A percentile compares a stretch with the other conserved stretches of the same genome.
phyloP scores from a whole-genome alignment of 2,888 invertebrate species.

The Agriopis aurantiaria region DNA sequence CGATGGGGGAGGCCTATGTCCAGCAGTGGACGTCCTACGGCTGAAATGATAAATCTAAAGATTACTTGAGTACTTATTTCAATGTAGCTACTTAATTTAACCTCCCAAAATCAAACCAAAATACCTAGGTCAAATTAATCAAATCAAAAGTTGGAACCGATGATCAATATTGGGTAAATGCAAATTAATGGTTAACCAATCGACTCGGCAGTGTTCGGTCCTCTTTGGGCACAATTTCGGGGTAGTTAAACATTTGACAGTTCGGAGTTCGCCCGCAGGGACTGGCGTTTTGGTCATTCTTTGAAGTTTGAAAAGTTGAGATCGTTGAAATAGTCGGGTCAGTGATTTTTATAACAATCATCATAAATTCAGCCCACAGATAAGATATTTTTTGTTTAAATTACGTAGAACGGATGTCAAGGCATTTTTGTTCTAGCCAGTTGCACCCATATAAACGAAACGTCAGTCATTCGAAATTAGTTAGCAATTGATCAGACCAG shows the following conservation, averaged over 20 bases:
- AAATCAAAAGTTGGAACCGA: constrained; percentile 27
- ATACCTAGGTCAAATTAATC: constrained; percentile 27
- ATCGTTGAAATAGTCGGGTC: background rate
- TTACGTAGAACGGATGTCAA: too few relatives aligned
- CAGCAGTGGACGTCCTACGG: too few relatives aligned
- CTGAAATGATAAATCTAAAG: too few relatives aligned
- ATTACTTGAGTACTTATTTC: too few relatives aligned
- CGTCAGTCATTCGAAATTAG: too few relatives aligned
- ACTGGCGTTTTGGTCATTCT: constrained; percentile 4
- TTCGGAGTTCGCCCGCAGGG: constrained; percentile 10
- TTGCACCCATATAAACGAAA: too few relatives aligned
- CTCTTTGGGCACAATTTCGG: constrained; percentile 10
- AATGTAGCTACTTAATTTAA: background rate
- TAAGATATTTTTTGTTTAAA: too few relatives aligned
- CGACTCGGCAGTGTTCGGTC: constrained; percentile 6
- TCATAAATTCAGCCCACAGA: too few relatives aligned
- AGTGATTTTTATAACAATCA: constrained; percentile 1
- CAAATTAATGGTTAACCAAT: constrained; percentile 22
- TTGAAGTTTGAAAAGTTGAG: constrained; percentile 4
- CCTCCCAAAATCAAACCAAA: constrained; percentile 11
- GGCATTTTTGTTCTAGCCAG: too few relatives aligned
- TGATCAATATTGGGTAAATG: constrained; percentile 26
- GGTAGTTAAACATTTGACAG: constrained; percentile 23
- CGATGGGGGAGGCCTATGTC: too few relatives aligned
- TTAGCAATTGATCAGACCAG: too few relatives aligned